phyloP scores from a whole-genome alignment of 2,888 invertebrate genomes.

The Melanotus villosus region DNA sequence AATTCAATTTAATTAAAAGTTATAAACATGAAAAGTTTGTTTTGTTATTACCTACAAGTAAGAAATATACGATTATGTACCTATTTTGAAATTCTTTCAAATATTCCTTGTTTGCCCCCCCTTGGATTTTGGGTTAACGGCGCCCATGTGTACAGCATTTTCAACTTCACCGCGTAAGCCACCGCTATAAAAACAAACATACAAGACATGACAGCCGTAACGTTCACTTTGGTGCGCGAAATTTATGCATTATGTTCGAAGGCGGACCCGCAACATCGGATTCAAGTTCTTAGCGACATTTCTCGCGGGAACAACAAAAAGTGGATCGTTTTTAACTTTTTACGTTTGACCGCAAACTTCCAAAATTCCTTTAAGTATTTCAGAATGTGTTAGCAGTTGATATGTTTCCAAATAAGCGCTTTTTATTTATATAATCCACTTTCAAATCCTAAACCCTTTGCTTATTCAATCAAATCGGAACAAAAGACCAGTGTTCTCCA shows the following conservation, averaged over 20 bases:
- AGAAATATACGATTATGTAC: too few relatives aligned
- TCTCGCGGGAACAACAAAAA: constrained; percentile 38
- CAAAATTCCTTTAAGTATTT: neutral
- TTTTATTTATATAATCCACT: too few relatives aligned
- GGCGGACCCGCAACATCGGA: constrained; percentile 16
- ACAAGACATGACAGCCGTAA: constrained; percentile 15
- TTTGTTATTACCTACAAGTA: too few relatives aligned
- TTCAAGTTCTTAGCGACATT: constrained; percentile 33
- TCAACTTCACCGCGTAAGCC: neutral
- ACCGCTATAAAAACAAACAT: constrained; percentile 8
- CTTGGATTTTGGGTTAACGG: too few relatives aligned
- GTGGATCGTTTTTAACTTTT: constrained; percentile 25
- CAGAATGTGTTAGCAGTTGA: neutral
- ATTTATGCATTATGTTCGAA: constrained; percentile 23
- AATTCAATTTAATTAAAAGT: too few relatives aligned
- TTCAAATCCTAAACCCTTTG: too few relatives aligned
- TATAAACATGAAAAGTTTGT: too few relatives aligned
- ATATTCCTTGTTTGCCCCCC: too few relatives aligned
- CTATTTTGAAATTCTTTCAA: too few relatives aligned
- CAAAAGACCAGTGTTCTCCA: too few relatives aligned
- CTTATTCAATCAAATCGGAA: too few relatives aligned
- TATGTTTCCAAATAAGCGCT: too few relatives aligned
- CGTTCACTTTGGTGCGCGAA: neutral
- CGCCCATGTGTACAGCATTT: neutral
- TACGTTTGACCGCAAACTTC: neutral